Evolutionary conservation across 1,140 invertebrate species (phyloP).

Genomic region (Laupala kohalensis): DNA sequence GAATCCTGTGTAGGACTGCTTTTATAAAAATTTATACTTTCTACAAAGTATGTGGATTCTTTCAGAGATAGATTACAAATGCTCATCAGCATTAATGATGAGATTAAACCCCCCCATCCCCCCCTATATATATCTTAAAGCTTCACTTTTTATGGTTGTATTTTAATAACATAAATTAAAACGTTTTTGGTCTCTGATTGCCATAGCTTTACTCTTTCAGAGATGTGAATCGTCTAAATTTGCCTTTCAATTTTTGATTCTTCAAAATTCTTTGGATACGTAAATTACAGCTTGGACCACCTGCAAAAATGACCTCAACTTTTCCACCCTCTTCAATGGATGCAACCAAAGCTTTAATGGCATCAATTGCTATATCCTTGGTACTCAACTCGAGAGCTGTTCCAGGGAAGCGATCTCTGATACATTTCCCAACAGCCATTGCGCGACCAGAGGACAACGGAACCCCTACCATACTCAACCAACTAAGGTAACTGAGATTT

Average conservation of each 20-base stretch:
- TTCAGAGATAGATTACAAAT: no score
- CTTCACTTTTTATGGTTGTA: no score
- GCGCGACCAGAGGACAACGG: conserved; percentile 28
- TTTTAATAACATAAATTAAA: no score
- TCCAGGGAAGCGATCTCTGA: conserved; percentile 30
- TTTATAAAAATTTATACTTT: no score
- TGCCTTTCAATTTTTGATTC: conserved; percentile 21
- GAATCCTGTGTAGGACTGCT: no score
- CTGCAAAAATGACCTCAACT: conserved; percentile 30
- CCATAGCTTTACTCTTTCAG: conserved; percentile 16
- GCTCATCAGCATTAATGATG: no score
- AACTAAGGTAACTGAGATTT: conserved; percentile 29
- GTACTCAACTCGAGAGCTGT: conserved; percentile 29
- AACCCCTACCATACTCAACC: conserved; percentile 31
- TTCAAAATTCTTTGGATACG: conserved; percentile 20
- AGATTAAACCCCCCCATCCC: no score
- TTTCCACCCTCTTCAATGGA: conserved; percentile 30
- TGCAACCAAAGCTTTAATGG: conserved; percentile 29
- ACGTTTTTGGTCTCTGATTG: no score
- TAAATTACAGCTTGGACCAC: conserved; percentile 26
- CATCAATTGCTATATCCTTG: conserved; percentile 28
- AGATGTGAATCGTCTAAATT: conserved; percentile 21
- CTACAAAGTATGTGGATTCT: no score
- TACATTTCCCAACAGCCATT: conserved; percentile 28
- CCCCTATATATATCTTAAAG: no score